Conservation (phyloP, 2,888 invertebrate species). For the Orgyia antiqua region DNA sequence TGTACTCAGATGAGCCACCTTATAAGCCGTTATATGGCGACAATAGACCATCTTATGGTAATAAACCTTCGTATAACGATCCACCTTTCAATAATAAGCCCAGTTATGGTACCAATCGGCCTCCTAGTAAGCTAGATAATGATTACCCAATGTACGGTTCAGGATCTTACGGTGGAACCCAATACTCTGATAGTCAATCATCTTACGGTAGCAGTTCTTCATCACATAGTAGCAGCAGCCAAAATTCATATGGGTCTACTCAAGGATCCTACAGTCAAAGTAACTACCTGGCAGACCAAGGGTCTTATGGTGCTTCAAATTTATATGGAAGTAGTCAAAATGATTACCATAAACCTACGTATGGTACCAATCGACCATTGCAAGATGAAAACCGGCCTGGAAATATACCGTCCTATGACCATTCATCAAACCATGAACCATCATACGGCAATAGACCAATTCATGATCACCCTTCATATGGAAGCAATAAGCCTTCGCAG, state of each 20-base stretch:
- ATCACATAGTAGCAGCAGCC: constrained; percentile 1
- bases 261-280: constrained; percentile 9
- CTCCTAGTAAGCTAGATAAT: neutral
- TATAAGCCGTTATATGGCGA: constrained; percentile 11
- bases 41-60: constrained; percentile 4
- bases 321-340: neutral
- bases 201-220: neutral
- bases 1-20: constrained; percentile 13
- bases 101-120: constrained; percentile 5
- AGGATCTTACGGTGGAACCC: constrained; percentile 8
- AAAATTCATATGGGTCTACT: constrained; percentile 13
- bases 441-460: constrained; percentile 11
- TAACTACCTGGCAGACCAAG: neutral
- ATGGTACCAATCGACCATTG: neutral
- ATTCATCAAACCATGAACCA: neutral
- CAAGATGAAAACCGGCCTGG: neutral
- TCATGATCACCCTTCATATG: constrained; percentile 4
- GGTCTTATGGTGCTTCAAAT: neutral
- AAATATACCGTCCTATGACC: neutral
- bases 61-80: constrained; percentile 8
- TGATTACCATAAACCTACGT: constrained; percentile 14
- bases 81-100: constrained; percentile 9
- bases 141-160: constrained; percentile 1
- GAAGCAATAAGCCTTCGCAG: neutral
- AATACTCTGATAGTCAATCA: constrained; percentile 4